Evolutionary conservation across 2,797 vertebrate species (phyloP).

Genomic region (Lepilemur septentrionalis): DNA sequence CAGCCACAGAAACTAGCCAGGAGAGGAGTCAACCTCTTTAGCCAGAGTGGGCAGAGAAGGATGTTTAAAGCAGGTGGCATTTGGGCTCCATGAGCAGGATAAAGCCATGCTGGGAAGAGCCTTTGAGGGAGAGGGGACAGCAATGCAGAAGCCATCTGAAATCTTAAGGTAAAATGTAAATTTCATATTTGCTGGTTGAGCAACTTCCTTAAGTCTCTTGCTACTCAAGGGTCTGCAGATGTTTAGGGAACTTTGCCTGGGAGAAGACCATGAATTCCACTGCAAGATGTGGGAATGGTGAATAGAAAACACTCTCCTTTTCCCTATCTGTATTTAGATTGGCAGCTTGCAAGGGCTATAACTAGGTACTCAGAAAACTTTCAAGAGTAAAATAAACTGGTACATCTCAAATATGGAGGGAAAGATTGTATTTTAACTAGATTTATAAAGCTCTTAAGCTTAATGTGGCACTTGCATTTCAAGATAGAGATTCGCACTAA

Average conservation of each 20-base stretch:
- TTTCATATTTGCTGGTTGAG: not conserved
- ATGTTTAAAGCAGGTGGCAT: not conserved
- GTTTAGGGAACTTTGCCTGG: not conserved
- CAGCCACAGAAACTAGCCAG: not conserved
- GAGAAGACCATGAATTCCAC: not conserved
- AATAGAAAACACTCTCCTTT: not conserved
- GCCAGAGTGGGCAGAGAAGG: not conserved
- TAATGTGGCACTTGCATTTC: not conserved
- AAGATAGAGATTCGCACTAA: not conserved
- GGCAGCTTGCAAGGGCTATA: not conserved
- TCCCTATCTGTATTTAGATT: not conserved
- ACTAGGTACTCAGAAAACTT: not conserved
- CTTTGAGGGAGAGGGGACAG: not conserved
- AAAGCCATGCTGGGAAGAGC: too few species aligned
- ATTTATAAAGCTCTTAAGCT: not conserved
- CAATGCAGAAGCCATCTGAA: not conserved
- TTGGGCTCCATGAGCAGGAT: not conserved
- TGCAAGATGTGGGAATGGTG: too few species aligned
- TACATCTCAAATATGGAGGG: not conserved
- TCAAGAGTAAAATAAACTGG: not conserved
- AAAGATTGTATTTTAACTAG: slow-evolving; percentile 26
- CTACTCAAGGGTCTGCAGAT: not conserved
- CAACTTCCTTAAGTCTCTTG: not conserved
- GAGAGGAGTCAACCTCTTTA: not conserved
- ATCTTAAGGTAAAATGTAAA: not conserved